These are phyloP conservation scores for Bombus huntii DNA, from an alignment of 1,140 invertebrate genomes.

Conservation along the genomic window DNA sequence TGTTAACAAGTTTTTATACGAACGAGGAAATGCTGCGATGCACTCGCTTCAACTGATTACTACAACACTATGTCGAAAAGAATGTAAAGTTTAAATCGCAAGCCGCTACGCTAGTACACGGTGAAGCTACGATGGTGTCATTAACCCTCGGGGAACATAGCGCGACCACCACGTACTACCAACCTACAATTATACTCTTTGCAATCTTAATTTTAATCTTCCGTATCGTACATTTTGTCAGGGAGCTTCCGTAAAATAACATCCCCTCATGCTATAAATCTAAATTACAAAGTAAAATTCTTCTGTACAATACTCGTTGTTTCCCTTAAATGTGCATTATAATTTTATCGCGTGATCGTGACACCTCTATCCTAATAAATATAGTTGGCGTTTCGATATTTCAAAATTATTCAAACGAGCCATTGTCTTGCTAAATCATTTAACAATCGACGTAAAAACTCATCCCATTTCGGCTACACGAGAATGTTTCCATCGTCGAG, in stretches of 20 bases:
- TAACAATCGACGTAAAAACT: not conserved
- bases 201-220: not conserved
- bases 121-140: not conserved
- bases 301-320: not conserved
- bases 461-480: not conserved
- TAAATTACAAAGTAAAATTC: not conserved
- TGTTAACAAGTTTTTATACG: not conserved
- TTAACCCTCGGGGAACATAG: not conserved
- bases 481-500: not conserved
- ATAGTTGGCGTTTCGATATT: too few species aligned
- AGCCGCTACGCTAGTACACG: not conserved
- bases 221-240: not conserved
- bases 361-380: too few species aligned
- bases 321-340: too few species aligned
- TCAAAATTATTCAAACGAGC: too few species aligned
- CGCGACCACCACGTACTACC: not conserved
- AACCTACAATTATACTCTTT: not conserved
- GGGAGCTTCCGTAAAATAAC: not conserved
- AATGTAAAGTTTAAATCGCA: not conserved
- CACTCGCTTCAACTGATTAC: not conserved
- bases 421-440: too few species aligned
- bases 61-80: not conserved
- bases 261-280: not conserved
- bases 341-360: too few species aligned
- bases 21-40: too few species aligned